Evolutionary conservation across 1,140 invertebrate species (phyloP), one percentile per base, ranked within the genome.

Genomic region (Aradophagus sp.): DNA sequence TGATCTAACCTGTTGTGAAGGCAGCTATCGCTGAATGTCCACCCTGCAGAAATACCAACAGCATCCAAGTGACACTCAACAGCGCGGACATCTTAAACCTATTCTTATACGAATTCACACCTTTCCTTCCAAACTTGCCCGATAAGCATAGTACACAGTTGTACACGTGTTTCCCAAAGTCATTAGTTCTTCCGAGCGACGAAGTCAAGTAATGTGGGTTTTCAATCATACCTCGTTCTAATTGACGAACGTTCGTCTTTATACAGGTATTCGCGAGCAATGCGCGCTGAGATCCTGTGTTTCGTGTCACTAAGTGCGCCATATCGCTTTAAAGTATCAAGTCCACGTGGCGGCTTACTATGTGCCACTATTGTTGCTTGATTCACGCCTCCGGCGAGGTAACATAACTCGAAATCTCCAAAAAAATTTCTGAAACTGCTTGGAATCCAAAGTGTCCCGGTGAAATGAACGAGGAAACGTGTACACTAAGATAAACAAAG

Each of bases 1-100:
- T n/a, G n/a, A n/a, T n/a, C n/a, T n/a, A n/a, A 80, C 82, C 82
- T 19, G 80, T 84, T 0, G 80, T 82, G 50, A 79, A 83, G 4
- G 74, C 76, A 1, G 80, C 81, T 8, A 63, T 75, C 2, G 75
- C 76, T 31, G 68, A 32, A 14, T 65, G 75, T 12, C 63, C 71
- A 31, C 72, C 68, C 14, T 78, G 72, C 15, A 84, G 42, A 35
- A 80, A 48, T 12, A 74, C 56, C 17, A 83, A 39, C 20, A 80
- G 31, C 35, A 59, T 68, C 68, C 73, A 75, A 34, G 62, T 61
- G 56, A 36, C 73, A 79, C 61, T 55, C 53, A 80, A 36, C n/a
- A 83, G 14, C 10, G 73, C 63, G 1, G 73, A 42, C 74, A 80
- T 80, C 41, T 73, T 74, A 13, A 72, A 36, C 36, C 56, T 17